Evolutionary conservation across 37 sponge, comb jelly and placozoan genomes (phyloP).

Genomic region (Halisarca cf. caerulea): DNA sequence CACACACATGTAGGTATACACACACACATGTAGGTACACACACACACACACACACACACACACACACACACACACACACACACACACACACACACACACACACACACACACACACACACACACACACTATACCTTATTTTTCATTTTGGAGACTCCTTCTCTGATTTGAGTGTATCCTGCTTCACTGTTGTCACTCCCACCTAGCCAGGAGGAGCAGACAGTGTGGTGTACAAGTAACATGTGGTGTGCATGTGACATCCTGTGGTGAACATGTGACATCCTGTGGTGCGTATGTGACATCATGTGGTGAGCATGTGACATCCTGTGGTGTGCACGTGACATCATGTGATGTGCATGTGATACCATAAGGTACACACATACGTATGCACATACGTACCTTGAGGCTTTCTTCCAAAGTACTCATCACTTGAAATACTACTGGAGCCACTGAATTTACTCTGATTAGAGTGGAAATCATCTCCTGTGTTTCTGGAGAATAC

Average conservation of each 20-base stretch:
- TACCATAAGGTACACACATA: neutral
- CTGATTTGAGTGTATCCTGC: conserved; percentile 24
- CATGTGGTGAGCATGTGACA: neutral
- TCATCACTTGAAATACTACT: conserved; percentile 92
- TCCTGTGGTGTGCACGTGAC: too few relatives aligned
- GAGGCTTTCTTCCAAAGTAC: conserved; percentile 71
- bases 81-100: too few relatives aligned
- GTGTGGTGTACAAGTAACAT: neutral
- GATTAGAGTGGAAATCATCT: conserved; percentile 6
- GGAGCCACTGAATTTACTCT: conserved; percentile 64
- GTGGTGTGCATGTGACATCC: neutral
- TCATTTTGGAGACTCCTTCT: conserved; percentile 44
- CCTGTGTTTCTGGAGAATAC: neutral
- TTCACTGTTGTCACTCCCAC: neutral
- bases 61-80: too few relatives aligned
- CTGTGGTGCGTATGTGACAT: neutral
- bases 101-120: neutral
- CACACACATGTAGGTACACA: too few relatives aligned
- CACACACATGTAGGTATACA: too few relatives aligned
- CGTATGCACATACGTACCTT: conserved; percentile 25
- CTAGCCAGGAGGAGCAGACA: too few relatives aligned
- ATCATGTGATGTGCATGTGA: neutral
- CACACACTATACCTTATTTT: conserved; percentile 29
- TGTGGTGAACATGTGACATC: too few relatives aligned
- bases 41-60: too few relatives aligned